Conservation (phyloP, 2,888 invertebrate genomes). For the Mystacides longicornis region DNA sequence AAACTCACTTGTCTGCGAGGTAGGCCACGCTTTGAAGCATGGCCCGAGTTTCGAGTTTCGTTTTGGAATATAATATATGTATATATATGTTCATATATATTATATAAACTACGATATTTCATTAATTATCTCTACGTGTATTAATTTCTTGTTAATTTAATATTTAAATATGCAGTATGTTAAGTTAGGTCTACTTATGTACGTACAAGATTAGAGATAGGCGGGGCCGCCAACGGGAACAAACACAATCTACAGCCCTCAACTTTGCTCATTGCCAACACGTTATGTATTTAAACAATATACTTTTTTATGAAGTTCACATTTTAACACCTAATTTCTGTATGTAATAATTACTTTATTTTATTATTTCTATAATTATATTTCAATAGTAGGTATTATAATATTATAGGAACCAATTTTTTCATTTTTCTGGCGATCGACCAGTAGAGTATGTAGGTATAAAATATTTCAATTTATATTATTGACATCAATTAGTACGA, state of each 20-base stretch:
- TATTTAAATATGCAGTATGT: too few relatives aligned
- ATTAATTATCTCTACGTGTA: conserved; percentile 30
- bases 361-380: conserved; percentile 22
- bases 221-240: conserved; percentile 9
- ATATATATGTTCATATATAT: too few relatives aligned
- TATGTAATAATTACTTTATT: conserved; percentile 25
- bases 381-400: conserved; percentile 26
- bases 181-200: conserved; percentile 25
- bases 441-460: conserved; percentile 25
- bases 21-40: conserved; percentile 51
- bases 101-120: conserved; percentile 51
- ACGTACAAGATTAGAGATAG: conserved; percentile 26
- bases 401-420: conserved; percentile 27
- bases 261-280: neutral
- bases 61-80: conserved; percentile 49
- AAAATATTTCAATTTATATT: conserved; percentile 25
- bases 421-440: conserved; percentile 27
- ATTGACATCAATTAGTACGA: conserved; percentile 21
- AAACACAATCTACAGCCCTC: conserved; percentile 15
- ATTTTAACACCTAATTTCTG: conserved; percentile 27
- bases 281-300: conserved; percentile 24
- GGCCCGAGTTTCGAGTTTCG: conserved; percentile 55
- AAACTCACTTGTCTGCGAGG: conserved; percentile 71
- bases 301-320: conserved; percentile 23
- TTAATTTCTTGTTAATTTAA: conserved; percentile 25